phyloP scores from a whole-genome alignment of 2,113 vertebrate genomes.

The Podarcis cretensis region DNA sequence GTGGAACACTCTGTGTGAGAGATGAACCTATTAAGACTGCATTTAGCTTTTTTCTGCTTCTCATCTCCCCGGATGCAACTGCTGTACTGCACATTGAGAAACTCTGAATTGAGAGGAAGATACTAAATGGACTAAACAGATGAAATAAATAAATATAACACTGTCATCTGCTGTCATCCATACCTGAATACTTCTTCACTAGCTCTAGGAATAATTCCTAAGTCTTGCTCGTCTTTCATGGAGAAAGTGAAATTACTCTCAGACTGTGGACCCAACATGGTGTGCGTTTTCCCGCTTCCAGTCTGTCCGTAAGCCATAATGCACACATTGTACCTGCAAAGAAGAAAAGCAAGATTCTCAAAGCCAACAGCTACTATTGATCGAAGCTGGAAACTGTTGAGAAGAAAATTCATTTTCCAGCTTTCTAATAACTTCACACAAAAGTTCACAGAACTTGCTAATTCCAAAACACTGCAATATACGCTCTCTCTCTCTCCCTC shows the following conservation, averaged over 20 bases:
- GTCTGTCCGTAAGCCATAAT: slow-evolving; percentile 90
- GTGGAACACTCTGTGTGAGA: not conserved
- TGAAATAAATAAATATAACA: not conserved
- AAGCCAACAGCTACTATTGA: slow-evolving; percentile 4
- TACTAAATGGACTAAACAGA: not conserved
- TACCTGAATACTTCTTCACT: slow-evolving; percentile 85
- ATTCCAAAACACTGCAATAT: not conserved
- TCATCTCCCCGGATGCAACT: not conserved
- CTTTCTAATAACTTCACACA: not conserved
- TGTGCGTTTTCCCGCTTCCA: slow-evolving; percentile 88
- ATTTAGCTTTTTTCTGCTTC: not conserved
- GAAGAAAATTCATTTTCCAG: not conserved
- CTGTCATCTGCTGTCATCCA: not conserved
- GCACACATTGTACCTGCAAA: slow-evolving; percentile 86
- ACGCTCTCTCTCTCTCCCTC: not conserved
- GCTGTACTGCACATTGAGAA: not conserved
- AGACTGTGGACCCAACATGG: slow-evolving; percentile 82
- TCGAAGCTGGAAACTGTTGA: not conserved
- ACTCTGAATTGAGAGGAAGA: not conserved
- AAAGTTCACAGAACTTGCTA: not conserved
- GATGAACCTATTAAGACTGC: not conserved
- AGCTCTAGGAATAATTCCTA: slow-evolving; percentile 84
- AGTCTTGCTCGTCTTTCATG: slow-evolving; percentile 51
- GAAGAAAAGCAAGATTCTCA: slow-evolving; percentile 1
- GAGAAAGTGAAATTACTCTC: slow-evolving; percentile 27